Evolutionary conservation across 2,113 vertebrate genomes (phyloP).

Genomic region (Turnix velox): DNA sequence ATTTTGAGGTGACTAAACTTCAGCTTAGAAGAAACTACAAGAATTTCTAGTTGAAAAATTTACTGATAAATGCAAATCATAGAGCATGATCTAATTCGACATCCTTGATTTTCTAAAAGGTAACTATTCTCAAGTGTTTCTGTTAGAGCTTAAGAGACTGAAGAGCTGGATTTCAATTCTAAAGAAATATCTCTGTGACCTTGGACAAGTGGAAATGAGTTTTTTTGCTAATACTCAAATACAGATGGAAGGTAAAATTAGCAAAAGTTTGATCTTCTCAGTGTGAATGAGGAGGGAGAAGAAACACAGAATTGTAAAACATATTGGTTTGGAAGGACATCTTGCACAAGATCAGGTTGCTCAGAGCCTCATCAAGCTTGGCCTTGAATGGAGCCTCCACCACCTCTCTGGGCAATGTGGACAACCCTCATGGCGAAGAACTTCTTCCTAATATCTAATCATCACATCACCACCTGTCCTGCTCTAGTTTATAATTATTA

Average conservation of each 20-base stretch:
- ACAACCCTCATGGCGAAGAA: too few species aligned
- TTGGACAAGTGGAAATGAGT: neutral
- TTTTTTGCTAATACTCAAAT: neutral
- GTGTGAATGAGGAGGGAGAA: neutral
- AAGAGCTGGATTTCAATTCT: neutral
- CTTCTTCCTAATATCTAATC: too few species aligned
- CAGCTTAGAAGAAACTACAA: neutral
- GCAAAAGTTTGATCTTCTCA: neutral
- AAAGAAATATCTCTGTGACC: neutral
- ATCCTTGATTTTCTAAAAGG: neutral
- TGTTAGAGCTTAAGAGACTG: neutral
- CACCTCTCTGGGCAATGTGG: too few species aligned
- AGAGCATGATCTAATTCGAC: neutral
- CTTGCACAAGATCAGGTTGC: too few species aligned
- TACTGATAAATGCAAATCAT: neutral
- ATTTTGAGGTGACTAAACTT: neutral
- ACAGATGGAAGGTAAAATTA: constrained; percentile 12
- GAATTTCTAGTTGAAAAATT: neutral
- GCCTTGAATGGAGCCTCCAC: too few species aligned
- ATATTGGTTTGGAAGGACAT: too few species aligned
- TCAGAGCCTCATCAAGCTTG: too few species aligned
- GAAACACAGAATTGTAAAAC: too few species aligned
- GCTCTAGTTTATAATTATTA: too few species aligned
- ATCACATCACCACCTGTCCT: too few species aligned
- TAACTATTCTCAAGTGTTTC: neutral